Conservation (phyloP, 2,888 invertebrate species). For the Agrotis ipsilon region DNA sequence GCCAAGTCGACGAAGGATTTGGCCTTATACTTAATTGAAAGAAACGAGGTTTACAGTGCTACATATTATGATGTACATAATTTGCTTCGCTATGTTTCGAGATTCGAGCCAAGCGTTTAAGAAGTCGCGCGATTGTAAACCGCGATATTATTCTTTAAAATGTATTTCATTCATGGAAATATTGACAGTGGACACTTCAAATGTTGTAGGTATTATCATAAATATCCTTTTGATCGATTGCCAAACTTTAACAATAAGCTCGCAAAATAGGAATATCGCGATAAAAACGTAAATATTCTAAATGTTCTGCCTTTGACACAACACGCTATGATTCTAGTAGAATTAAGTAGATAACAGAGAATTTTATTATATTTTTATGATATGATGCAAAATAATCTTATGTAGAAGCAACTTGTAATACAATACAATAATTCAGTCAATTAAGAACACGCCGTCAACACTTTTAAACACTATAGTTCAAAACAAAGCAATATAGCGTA, state of each 20-base stretch:
- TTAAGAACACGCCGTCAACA: constrained; percentile 10
- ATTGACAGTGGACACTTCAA: background rate
- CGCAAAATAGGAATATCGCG: background rate
- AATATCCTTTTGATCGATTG: no score
- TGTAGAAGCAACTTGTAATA: background rate
- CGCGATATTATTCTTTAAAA: background rate
- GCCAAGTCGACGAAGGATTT: constrained; percentile 39
- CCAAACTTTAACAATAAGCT: background rate
- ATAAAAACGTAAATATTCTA: background rate
- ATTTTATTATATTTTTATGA: background rate
- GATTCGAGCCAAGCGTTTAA: constrained; percentile 15
- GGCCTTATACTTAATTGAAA: constrained; percentile 10
- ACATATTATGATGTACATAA: constrained; percentile 15
- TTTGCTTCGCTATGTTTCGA: constrained; percentile 18
- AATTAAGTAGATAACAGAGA: background rate
- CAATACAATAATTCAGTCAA: constrained; percentile 33
- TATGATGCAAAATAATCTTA: background rate
- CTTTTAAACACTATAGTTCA: constrained; percentile 12
- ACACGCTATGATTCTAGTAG: background rate
- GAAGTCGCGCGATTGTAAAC: constrained; percentile 24
- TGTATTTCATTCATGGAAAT: background rate
- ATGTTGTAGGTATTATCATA: no score
- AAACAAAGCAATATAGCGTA: constrained; percentile 6
- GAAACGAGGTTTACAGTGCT: constrained; percentile 4
- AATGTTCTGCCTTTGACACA: background rate